Evolutionary conservation across 64 coral and sea anemone genomes (phyloP).

Genomic region (Trachythela sp.): DNA sequence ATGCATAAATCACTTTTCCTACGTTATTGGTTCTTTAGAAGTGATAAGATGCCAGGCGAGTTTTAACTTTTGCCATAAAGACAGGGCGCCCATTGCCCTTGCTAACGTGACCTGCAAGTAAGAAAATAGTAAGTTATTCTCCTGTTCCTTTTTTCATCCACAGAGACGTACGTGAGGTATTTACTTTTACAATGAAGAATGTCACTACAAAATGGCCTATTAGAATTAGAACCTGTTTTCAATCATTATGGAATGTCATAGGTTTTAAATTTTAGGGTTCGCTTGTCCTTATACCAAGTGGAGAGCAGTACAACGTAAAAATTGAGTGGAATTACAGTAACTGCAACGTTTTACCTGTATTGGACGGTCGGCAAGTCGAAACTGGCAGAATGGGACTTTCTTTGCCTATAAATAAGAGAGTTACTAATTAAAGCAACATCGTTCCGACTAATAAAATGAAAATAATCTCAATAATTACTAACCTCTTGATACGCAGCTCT

Average conservation of each 20-base stretch:
- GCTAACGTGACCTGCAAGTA: neutral
- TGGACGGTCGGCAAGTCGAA: constrained; percentile 87
- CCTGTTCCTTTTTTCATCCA: neutral
- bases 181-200: too few relatives aligned
- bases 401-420: constrained; percentile 59
- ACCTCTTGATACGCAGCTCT: constrained; percentile 94
- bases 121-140: neutral
- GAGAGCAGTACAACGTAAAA: too few relatives aligned
- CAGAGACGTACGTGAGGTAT: too few relatives aligned
- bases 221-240: too few relatives aligned
- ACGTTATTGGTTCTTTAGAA: constrained; percentile 13
- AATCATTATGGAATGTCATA: too few relatives aligned
- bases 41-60: constrained; percentile 7
- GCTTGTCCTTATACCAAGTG: too few relatives aligned
- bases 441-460: neutral
- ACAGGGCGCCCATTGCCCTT: constrained; percentile 1
- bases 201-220: too few relatives aligned
- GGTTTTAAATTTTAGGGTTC: too few relatives aligned
- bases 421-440: neutral
- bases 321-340: too few relatives aligned
- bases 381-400: constrained; percentile 74
- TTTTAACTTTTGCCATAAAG: constrained; percentile 5
- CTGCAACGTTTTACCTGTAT: constrained; percentile 66
- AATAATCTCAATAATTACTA: neutral
- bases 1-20: neutral